A percentile compares a stretch with the other conserved stretches of the same genome.
Evolutionary conservation across 2,797 vertebrate genomes (phyloP).

Genomic region (Helostoma temminkii): DNA sequence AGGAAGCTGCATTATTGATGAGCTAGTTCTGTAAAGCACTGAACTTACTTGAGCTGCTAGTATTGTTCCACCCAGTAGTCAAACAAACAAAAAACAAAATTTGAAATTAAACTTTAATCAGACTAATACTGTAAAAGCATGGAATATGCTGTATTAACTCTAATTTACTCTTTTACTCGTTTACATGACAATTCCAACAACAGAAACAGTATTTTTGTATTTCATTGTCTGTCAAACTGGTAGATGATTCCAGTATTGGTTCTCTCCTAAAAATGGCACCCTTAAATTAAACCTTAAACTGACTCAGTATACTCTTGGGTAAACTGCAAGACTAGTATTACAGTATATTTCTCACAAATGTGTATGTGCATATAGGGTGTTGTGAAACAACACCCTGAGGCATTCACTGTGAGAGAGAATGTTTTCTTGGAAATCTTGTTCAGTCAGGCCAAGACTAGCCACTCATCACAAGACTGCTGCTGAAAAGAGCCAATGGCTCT

Average conservation of each 20-base stretch:
- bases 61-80: constrained; percentile 50
- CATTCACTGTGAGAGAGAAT: constrained; percentile 14
- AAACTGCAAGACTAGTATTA: background rate
- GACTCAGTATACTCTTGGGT: background rate
- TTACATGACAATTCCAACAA: background rate
- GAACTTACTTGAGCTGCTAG: constrained; percentile 56
- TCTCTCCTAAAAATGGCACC: constrained; percentile 15
- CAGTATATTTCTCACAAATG: background rate
- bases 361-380: background rate
- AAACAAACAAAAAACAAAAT: constrained; percentile 62
- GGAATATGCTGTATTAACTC: too few species aligned
- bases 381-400: constrained; percentile 36
- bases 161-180: too few species aligned
- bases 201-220: background rate
- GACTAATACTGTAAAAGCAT: background rate
- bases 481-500: constrained; percentile 36
- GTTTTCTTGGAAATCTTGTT: constrained; percentile 10
- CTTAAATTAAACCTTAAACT: constrained; percentile 11
- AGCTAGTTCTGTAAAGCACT: constrained; percentile 67
- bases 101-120: constrained; percentile 55
- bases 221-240: constrained; percentile 21
- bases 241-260: constrained; percentile 16
- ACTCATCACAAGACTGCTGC: background rate
- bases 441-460: constrained; percentile 21
- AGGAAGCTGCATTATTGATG: constrained; percentile 76